Evolutionary conservation across 2,113 vertebrate species (phyloP), one percentile per base, ranked within the genome.

Genomic region (Podarcis muralis): DNA sequence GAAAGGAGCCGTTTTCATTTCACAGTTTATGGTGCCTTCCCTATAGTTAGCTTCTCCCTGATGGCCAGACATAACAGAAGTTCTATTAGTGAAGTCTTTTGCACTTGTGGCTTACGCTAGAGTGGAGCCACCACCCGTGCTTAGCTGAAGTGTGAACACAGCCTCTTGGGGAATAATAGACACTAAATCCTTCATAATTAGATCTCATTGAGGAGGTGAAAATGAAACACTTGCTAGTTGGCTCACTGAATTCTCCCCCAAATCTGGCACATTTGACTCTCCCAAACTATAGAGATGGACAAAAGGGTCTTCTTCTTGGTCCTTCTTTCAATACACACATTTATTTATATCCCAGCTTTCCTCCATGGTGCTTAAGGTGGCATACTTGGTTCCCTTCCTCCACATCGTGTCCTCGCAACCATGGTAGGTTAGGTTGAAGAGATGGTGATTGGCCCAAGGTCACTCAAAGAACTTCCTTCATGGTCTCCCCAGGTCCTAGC

Each of bases 1-100:
- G 69, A 88, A 92, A 91, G 81, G 12, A 94, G 83, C 66, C 81
- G 84, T 78, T 91, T 94, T 94, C 85, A 92, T 88, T 88, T 92
- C 82, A 83, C 27, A 78, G 85, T 87, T 92, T 93, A 91, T 93
- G 72, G 78, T 86, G 88, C 53, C 35, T 78, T 72, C 30, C 40
- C 84, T 65, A 43, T 53, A 62, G 68, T 91, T 95, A 92, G 86
- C 82, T 93, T 1, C 68, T 92, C 68, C 62, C 66, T 81, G 35
- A 82, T 89, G 84, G 78, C n/a, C 84, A 90, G 80, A 53, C 85
- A 84, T 69, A 83, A 79, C 72, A 88, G 66, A 1, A 0, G 83
- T 69, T 30, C 25, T 12, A 81, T 89, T 62, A 85, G 80, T 84
- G 27, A 18, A 68, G 12, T 80, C 22, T 82, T 81, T 87, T 74